Percentiles rank a stretch among this genome's conserved stretches.
Evolutionary conservation across 2,113 vertebrate species (phyloP).

Genomic region (Ptyas mucosa): DNA sequence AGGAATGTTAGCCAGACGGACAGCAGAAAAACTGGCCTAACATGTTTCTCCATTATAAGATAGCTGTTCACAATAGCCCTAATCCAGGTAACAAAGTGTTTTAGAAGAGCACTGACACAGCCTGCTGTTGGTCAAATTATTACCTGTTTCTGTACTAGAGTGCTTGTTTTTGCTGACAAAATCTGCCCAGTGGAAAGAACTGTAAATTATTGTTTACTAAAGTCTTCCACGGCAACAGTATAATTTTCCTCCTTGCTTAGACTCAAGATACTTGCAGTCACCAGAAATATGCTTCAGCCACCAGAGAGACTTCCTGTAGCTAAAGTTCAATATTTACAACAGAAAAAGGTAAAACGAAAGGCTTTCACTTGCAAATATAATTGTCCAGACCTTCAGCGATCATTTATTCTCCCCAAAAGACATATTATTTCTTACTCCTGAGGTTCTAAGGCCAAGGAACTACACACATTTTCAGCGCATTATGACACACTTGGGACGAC

Average conservation of each 20-base stretch:
- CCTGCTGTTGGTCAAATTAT: conserved; percentile 1
- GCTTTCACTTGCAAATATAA: conserved; percentile 10
- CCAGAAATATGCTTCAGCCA: conserved; percentile 41
- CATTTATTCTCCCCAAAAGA: background rate
- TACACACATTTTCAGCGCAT: background rate
- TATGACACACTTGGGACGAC: background rate
- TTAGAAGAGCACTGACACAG: background rate
- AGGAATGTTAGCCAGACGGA: conserved; percentile 63
- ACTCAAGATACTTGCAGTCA: conserved; percentile 18
- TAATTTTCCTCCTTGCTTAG: conserved; percentile 33
- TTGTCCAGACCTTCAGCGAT: background rate
- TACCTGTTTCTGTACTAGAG: conserved; percentile 23
- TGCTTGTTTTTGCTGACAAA: conserved; percentile 29
- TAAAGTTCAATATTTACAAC: background rate
- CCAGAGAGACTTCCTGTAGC: conserved; percentile 29
- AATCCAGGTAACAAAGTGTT: background rate
- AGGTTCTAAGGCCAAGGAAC: conserved; percentile 10
- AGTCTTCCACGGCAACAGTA: background rate
- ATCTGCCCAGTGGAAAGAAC: background rate
- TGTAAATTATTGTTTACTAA: conserved; percentile 2
- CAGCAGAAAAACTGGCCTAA: conserved; percentile 44
- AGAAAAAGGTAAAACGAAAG: background rate
- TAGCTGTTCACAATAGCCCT: conserved; percentile 12
- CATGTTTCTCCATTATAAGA: background rate
- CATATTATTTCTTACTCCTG: background rate